A percentile compares a stretch with the other conserved stretches of the same genome.
phyloP scores from a whole-genome alignment of 2,888 invertebrate genomes.

The Sepiola atlantica region DNA sequence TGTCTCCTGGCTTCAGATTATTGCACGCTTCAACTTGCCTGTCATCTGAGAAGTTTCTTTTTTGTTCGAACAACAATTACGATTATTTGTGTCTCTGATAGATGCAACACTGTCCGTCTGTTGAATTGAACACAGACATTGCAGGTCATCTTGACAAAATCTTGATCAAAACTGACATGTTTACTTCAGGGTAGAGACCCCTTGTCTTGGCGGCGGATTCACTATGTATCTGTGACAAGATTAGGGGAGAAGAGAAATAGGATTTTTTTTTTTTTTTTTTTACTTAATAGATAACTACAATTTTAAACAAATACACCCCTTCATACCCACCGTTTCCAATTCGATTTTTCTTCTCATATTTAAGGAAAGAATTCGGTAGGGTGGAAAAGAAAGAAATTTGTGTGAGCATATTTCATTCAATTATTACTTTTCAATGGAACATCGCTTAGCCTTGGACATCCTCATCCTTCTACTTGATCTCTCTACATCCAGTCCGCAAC shows the following conservation, averaged over 20 bases:
- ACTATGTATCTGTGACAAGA: background rate
- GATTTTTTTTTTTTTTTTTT: background rate
- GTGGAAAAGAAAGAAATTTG: no score
- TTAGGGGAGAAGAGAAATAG: background rate
- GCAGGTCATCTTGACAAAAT: background rate
- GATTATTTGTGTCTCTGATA: background rate
- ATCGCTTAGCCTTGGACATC: no score
- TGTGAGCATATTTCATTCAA: no score
- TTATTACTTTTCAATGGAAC: no score
- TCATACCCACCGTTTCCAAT: no score
- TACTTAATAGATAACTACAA: background rate
- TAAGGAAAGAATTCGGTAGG: no score
- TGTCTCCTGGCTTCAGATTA: background rate
- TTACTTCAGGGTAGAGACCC: background rate
- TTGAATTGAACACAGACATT: background rate
- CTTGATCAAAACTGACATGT: constrained; percentile 32
- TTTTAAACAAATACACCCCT: no score
- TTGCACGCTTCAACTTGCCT: background rate
- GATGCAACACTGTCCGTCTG: background rate
- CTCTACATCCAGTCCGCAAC: no score
- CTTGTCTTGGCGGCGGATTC: background rate
- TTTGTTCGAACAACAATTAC: background rate
- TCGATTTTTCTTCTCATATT: no score
- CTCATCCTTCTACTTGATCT: no score
- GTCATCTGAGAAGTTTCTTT: background rate